Conservation (phyloP, 2,113 vertebrate genomes). For the Catharus minimus region DNA sequence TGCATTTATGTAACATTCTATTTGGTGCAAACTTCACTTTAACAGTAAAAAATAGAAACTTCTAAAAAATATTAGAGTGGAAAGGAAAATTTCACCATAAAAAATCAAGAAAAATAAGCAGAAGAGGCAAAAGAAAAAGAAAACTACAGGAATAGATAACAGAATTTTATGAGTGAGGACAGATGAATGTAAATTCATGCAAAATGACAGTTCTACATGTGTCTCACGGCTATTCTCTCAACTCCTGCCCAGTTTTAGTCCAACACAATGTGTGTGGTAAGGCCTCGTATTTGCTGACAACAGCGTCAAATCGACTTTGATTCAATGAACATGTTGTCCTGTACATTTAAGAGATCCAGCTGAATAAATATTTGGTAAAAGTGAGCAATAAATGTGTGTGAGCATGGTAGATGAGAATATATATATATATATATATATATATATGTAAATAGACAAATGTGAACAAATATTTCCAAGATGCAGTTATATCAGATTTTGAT, state of each 20-base stretch:
- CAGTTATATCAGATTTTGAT: neutral
- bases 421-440: neutral
- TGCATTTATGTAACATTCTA: neutral
- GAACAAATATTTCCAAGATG: neutral
- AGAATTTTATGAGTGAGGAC: neutral
- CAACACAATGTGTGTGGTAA: neutral
- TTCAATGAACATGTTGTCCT: neutral
- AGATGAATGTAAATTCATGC: neutral
- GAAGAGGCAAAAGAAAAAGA: neutral
- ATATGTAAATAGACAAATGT: neutral
- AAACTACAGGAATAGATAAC: neutral
- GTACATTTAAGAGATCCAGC: neutral
- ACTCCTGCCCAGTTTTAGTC: neutral
- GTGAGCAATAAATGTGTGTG: neutral
- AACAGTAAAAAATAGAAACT: neutral
- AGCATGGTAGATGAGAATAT: neutral
- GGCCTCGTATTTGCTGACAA: neutral
- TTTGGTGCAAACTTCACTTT: neutral
- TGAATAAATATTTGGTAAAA: neutral
- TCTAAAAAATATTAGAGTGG: neutral
- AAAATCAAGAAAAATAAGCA: fast-evolving
- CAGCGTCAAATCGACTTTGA: fast-evolving
- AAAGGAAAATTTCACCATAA: neutral
- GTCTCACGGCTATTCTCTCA: neutral
- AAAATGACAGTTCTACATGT: neutral